A percentile compares a stretch with the other conserved stretches of the same genome.
Evolutionary conservation across 2,797 vertebrate species (phyloP).

Genomic region (Enteromius argenteus): DNA sequence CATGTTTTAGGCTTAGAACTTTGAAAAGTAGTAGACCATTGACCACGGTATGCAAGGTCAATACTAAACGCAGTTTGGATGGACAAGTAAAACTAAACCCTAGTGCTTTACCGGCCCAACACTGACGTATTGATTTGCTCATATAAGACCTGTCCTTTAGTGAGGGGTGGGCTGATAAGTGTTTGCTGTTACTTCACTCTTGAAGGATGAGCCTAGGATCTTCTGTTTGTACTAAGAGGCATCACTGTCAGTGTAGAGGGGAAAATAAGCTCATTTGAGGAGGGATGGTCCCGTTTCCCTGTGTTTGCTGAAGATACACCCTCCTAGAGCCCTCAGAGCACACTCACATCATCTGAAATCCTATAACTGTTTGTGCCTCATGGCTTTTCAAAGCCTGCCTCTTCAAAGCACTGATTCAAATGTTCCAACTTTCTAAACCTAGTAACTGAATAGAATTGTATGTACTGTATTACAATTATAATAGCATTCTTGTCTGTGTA

Average conservation of each 20-base stretch:
- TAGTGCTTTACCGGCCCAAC: slow-evolving; percentile 8
- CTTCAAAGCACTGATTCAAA: slow-evolving; percentile 19
- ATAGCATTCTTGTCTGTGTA: neutral
- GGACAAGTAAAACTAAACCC: slow-evolving; percentile 14
- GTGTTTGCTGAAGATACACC: slow-evolving; percentile 22
- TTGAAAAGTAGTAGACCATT: slow-evolving; percentile 6
- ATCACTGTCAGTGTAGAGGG: slow-evolving; percentile 28
- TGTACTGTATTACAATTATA: neutral
- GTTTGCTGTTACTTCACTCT: slow-evolving; percentile 34
- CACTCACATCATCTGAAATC: neutral
- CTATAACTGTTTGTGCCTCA: slow-evolving; percentile 7
- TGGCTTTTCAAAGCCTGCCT: neutral
- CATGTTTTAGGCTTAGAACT: slow-evolving; percentile 1
- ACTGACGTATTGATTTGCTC: slow-evolving; percentile 30
- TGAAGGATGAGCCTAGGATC: slow-evolving; percentile 13
- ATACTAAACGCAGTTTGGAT: neutral
- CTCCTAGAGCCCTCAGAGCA: slow-evolving; percentile 10
- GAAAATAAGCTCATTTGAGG: slow-evolving; percentile 17
- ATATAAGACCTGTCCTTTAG: slow-evolving; percentile 40
- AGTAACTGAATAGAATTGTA: neutral
- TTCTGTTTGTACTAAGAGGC: slow-evolving; percentile 21
- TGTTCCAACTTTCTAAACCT: slow-evolving; percentile 6
- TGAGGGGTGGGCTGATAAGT: slow-evolving; percentile 31
- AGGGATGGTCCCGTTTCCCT: slow-evolving; percentile 22
- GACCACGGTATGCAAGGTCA: slow-evolving; percentile 32